Evolutionary conservation across 2,113 vertebrate genomes (phyloP).

Genomic region (Fulmarus glacialis): DNA sequence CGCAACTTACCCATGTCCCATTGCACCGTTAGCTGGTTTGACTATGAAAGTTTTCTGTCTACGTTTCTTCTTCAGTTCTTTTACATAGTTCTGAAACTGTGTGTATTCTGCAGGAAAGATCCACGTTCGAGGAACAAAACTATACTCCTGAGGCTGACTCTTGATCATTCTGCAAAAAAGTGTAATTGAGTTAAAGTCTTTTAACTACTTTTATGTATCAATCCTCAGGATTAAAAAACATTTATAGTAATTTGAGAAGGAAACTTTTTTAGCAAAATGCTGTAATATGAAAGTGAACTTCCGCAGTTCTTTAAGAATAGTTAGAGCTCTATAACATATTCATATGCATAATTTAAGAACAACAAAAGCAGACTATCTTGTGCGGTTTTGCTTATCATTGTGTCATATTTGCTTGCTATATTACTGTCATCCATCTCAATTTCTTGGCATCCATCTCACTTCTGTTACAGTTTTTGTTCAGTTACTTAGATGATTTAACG

Average conservation of each 20-base stretch:
- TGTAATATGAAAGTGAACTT: not conserved
- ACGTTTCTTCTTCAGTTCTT: conserved; percentile 93
- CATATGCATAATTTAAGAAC: not conserved
- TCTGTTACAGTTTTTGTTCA: not conserved
- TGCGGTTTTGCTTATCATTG: not conserved
- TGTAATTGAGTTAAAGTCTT: not conserved
- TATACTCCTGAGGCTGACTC: conserved; percentile 93
- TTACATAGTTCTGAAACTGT: conserved; percentile 97
- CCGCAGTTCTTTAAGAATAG: not conserved
- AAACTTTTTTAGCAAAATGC: not conserved
- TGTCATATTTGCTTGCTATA: not conserved
- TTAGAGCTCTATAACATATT: not conserved
- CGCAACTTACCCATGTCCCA: conserved; percentile 94
- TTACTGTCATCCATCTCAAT: not conserved
- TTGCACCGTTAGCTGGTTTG: conserved; percentile 97
- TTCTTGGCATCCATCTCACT: not conserved
- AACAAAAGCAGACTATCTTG: not conserved
- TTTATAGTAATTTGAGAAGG: not conserved
- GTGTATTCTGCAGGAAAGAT: conserved; percentile 97
- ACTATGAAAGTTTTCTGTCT: conserved; percentile 98
- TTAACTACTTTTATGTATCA: not conserved
- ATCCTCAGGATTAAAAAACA: not conserved
- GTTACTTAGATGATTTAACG: not conserved
- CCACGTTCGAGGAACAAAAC: conserved; percentile 96
- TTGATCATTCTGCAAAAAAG: conserved; percentile 90